Evolutionary conservation across 2,113 vertebrate species (phyloP), one percentile per base, ranked within the genome.

Genomic region (Lagopus muta): DNA sequence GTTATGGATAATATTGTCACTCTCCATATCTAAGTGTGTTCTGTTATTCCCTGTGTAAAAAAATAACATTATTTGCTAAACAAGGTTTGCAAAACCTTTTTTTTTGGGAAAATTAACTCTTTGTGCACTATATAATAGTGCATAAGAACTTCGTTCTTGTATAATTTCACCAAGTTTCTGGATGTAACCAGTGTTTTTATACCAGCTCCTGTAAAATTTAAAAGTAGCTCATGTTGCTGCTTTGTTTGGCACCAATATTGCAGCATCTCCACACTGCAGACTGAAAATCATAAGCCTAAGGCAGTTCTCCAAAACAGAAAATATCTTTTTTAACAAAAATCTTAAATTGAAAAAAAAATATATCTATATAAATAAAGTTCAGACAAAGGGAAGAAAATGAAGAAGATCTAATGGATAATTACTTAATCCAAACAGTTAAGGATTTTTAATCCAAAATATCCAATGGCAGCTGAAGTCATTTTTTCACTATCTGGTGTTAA

Each of bases 391-490:
- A 85, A 77, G 24, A 71, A 83, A 92, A 79, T 54, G 22, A 2
- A 40, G 70, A 55, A 88, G 36, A 40, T 62, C 62, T 70, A 54
- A 89, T 36, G 67, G 40, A 75, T 36, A 61, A 79, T 45, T 76
- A 67, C 75, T 90, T 13, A 27, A 20, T 57, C 66, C 21, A 43
- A 94, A 93, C 24, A 88, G 34, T 89, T 18, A n/a, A 10, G 9
- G 55, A 3, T 96, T 93, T 89, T 92, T 88, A 95, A 92, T 88
- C 43, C 45, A 95, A 92, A 96, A 81, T 82, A 78, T 75, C 65
- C 74, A 90, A 36, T 40, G 45, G 34, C 52, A n/a, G 34, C 2
- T 83, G 58, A 66, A 94, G 58, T 47, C 32, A 52, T 52, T 9
- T 74, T 77, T 72, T 60, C 54, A 54, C 27, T n/a, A 57, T 42